Evolutionary conservation across 2,888 invertebrate species (phyloP), one percentile per base, ranked within the genome.

Genomic region (Laspeyria flexula): DNA sequence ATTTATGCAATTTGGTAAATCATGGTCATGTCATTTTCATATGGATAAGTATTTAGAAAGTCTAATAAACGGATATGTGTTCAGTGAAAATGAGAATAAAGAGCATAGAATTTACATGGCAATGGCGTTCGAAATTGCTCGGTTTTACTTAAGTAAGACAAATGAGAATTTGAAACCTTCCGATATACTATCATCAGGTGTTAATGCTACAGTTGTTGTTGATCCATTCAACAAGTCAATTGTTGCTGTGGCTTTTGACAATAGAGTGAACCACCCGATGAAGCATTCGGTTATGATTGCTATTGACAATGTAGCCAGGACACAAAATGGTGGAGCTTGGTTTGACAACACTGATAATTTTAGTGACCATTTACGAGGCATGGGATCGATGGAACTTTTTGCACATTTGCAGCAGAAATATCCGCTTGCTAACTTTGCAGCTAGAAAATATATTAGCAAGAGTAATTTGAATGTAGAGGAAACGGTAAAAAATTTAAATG

Each of bases 21-120:
- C 93, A 34, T 98, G 98, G 98, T 96, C 97, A 0, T 94, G 96
- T 44, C 97, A 96, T 76, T 98, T 97, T 77, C 97, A 97, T 85
- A 95, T 96, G 0, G 95, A 97, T 73, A 94, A 94, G 54, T 94
- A 95, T 55, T 73, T 95, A n/a, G 97, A 97, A 76, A 93, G 92
- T 38, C 75, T 97, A 9, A 81, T 94, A 1, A 92, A 93, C 9
- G 95, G 94, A 11, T 87, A 86, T 0, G 90, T 95, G 52, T 97
- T 97, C 70, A 80, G 77, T 0, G 51, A 63, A 0, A 63, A 78
- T 0, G 94, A 96, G 58, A 68, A 94, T 0, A 54, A 77, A 1
- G 76, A 79, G 4, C 95, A 97, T 67, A 90, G 88, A 38, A 75
- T 77, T 5, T 95, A 93, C 59, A 95, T 96, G 93, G 83, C 80